phyloP scores from a whole-genome alignment of 1,140 invertebrate species.

The Leptinotarsa texana region DNA sequence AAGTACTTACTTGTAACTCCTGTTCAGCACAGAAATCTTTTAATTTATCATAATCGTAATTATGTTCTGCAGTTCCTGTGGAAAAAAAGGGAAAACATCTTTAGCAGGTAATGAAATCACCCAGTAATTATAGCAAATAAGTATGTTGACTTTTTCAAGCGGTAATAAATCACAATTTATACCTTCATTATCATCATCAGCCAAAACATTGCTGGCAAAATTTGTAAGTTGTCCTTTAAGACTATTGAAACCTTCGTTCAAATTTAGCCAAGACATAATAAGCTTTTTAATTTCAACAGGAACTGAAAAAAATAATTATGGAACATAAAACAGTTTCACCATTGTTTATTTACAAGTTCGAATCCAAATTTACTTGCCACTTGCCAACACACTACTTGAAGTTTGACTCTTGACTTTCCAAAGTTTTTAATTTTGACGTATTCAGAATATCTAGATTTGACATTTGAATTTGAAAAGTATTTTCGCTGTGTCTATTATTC shows the following conservation, averaged over 20 bases:
- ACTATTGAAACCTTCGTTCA: conserved; percentile 70
- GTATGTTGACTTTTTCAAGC: no score
- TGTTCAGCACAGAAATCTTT: not conserved
- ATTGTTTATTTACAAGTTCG: conserved; percentile 6
- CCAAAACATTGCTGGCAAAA: conserved; percentile 72
- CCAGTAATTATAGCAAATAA: no score
- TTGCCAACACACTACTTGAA: not conserved
- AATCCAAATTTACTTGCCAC: not conserved
- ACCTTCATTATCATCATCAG: conserved; percentile 59
- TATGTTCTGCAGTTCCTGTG: not conserved
- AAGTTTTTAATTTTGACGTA: not conserved
- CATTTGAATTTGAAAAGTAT: no score
- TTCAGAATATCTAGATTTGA: no score
- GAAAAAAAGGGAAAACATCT: no score
- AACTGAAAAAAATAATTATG: not conserved
- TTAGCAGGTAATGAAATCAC: no score
- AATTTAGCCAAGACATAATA: conserved; percentile 76
- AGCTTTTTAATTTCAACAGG: not conserved
- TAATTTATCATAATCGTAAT: conserved; percentile 1
- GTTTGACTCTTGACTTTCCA: not conserved
- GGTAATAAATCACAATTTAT: not conserved
- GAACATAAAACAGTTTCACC: not conserved
- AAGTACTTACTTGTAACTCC: conserved; percentile 13
- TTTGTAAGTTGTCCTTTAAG: conserved; percentile 74
- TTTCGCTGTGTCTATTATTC: no score